These are phyloP conservation scores for Empidonax alnorum DNA, from an alignment of 2,113 vertebrate species.

Conservation along the genomic window DNA sequence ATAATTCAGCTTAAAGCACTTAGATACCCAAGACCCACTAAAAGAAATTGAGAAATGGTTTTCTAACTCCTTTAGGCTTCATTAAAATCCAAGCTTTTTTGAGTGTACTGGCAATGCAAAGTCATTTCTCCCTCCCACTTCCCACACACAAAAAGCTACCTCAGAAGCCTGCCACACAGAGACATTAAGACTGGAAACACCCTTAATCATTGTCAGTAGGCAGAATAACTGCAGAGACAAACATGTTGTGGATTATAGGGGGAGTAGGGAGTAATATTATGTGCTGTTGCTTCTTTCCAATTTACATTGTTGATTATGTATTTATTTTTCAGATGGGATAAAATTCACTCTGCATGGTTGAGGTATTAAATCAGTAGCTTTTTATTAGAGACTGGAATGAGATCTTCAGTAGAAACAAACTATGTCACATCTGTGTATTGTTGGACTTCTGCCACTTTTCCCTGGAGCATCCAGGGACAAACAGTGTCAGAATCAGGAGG, in stretches of 20 bases:
- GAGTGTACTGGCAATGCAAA: neutral
- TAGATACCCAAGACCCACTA: neutral
- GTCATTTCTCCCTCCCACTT: neutral
- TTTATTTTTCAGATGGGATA: conserved; percentile 19
- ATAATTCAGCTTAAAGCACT: neutral
- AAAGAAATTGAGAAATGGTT: neutral
- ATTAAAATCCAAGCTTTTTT: neutral
- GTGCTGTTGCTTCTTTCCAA: neutral
- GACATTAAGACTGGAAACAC: neutral
- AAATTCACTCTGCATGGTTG: neutral
- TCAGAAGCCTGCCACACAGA: neutral
- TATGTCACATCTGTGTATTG: neutral
- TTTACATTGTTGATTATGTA: neutral
- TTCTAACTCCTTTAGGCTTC: neutral
- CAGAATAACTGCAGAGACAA: conserved; percentile 19
- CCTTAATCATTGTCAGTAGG: conserved; percentile 23
- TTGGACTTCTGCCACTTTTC: conserved; percentile 4
- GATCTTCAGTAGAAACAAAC: neutral
- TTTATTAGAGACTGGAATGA: neutral
- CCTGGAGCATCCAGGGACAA: neutral
- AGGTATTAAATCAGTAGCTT: conserved; percentile 33
- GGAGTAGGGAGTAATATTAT: neutral
- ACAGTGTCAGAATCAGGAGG: neutral
- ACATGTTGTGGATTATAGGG: neutral
- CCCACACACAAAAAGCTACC: neutral